A percentile compares a stretch with the other conserved stretches of the same genome.
Evolutionary conservation across 2,797 vertebrate genomes (phyloP).

Genomic region (Helarctos malayanus): DNA sequence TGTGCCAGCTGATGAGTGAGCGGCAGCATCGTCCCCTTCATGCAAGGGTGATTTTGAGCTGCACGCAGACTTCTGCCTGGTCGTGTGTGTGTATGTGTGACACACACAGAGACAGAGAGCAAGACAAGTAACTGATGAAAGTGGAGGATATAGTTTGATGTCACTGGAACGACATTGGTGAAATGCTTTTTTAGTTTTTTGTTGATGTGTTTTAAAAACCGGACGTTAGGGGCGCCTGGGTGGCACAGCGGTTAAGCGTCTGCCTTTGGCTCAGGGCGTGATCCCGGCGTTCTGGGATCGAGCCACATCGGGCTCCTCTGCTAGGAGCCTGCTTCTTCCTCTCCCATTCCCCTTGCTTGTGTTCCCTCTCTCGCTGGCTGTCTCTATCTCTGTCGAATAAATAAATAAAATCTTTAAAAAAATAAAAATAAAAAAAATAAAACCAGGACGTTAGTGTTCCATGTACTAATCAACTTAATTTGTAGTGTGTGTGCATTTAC

Average conservation of each 20-base stretch:
- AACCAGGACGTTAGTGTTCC: not conserved
- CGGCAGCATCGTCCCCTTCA: not conserved
- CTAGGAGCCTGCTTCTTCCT: no score
- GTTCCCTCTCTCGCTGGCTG: no score
- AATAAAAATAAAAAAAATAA: not conserved
- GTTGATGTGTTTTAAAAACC: conserved; percentile 8
- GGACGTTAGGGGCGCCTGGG: not conserved
- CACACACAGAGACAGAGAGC: not conserved
- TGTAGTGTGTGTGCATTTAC: not conserved
- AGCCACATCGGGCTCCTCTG: no score
- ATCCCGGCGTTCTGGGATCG: no score
- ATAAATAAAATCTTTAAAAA: no score
- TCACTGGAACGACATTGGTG: not conserved
- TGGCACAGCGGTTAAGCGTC: no score
- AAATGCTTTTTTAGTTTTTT: not conserved
- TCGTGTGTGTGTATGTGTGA: not conserved
- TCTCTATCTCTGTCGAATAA: no score
- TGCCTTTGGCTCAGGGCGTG: no score
- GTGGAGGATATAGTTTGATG: not conserved
- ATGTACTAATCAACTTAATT: not conserved
- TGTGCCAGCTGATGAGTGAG: not conserved
- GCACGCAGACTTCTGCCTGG: not conserved
- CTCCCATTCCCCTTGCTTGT: no score
- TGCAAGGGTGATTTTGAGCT: not conserved
- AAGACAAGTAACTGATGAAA: not conserved